These are phyloP conservation scores for Creontiades dilutus DNA, from an alignment of 2,888 invertebrate species.

Conservation along the genomic window DNA sequence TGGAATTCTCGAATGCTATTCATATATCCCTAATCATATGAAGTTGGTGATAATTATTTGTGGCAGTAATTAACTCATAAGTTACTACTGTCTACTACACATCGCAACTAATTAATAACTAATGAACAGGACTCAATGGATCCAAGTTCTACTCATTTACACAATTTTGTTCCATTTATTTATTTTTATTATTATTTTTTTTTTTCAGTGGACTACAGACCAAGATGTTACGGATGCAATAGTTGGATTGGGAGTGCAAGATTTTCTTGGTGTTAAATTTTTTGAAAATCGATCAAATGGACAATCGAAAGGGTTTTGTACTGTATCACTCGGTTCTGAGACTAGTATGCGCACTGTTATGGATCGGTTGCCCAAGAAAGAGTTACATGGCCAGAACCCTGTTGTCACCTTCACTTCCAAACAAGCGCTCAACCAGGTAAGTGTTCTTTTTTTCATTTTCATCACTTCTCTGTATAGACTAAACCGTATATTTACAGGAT, in stretches of 20 bases:
- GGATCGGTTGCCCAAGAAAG: slow-evolving; percentile 96
- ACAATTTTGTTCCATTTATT: no score
- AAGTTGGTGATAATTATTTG: no score
- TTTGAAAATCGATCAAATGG: slow-evolving; percentile 99
- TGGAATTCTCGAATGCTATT: no score
- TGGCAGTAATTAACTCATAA: no score
- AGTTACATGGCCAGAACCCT: slow-evolving; percentile 96
- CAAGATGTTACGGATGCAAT: slow-evolving; percentile 96
- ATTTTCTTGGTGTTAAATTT: slow-evolving; percentile 98
- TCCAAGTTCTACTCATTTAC: no score
- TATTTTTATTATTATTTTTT: slow-evolving; percentile 63
- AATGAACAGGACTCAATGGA: no score
- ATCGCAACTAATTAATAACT: no score
- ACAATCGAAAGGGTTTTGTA: slow-evolving; percentile 98
- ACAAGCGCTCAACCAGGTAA: slow-evolving; percentile 85
- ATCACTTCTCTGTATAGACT: no score
- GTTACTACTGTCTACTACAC: no score
- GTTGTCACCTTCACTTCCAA: slow-evolving; percentile 97
- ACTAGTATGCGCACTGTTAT: slow-evolving; percentile 92
- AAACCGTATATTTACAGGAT: no score
- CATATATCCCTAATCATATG: no score
- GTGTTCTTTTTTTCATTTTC: not conserved
- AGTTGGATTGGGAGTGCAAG: slow-evolving; percentile 91
- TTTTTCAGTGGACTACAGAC: slow-evolving; percentile 96
- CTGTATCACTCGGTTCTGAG: slow-evolving; percentile 96